phyloP scores from a whole-genome alignment of 2,888 invertebrate genomes.

The Apeira syringaria region DNA sequence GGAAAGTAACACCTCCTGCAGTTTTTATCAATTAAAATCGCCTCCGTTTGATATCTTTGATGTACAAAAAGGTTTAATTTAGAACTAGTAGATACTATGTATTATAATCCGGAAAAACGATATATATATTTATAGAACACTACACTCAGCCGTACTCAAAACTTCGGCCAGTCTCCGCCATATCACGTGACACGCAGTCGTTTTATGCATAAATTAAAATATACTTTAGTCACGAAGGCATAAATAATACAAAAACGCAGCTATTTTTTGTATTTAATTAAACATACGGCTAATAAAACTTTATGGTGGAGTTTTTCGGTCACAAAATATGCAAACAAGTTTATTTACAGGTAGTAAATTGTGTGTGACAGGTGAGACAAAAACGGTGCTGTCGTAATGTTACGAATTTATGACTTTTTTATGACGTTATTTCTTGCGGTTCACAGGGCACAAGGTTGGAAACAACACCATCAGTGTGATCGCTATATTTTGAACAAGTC shows the following conservation, averaged over 20 bases:
- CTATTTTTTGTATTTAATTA: slow-evolving; percentile 21
- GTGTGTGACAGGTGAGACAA: slow-evolving; percentile 22
- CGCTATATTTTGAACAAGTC: background rate
- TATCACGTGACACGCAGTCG: slow-evolving; percentile 21
- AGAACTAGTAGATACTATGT: no score
- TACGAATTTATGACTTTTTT: slow-evolving; percentile 15
- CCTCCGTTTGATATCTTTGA: no score
- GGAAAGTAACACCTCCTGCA: no score
- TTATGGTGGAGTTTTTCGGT: slow-evolving; percentile 17
- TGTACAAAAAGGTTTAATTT: no score
- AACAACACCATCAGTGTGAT: background rate
- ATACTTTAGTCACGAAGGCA: slow-evolving; percentile 25
- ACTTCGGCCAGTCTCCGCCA: slow-evolving; percentile 15
- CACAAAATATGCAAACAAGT: slow-evolving; percentile 21
- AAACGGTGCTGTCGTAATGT: slow-evolving; percentile 13
- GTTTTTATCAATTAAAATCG: no score
- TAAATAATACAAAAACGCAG: slow-evolving; percentile 18
- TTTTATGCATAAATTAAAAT: slow-evolving; percentile 29
- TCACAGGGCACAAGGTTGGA: slow-evolving; percentile 1
- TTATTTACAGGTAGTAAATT: slow-evolving; percentile 21
- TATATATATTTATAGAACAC: slow-evolving; percentile 1
- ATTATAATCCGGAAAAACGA: no score
- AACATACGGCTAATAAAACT: slow-evolving; percentile 21
- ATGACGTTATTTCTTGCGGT: slow-evolving; percentile 14
- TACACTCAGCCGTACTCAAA: slow-evolving; percentile 9